These are phyloP conservation scores for Camelus dromedarius DNA, from an alignment of 2,113 vertebrate genomes.

Conservation along the genomic window DNA sequence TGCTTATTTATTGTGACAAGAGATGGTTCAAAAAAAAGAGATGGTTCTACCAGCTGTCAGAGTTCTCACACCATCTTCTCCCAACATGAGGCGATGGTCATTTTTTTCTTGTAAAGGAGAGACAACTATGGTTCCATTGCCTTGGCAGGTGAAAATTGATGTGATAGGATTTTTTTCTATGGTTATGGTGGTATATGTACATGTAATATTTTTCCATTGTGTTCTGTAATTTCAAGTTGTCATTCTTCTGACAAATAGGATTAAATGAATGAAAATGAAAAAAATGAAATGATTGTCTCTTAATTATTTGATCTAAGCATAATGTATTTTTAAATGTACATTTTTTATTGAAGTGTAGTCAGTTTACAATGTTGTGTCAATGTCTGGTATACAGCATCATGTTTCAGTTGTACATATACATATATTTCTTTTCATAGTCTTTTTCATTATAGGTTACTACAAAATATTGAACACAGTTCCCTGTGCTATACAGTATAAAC, in stretches of 20 bases:
- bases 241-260: not conserved
- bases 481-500: too few relatives aligned
- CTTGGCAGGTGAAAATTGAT: constrained; percentile 18
- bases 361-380: too few relatives aligned
- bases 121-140: not conserved
- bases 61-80: not conserved
- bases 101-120: constrained; percentile 42
- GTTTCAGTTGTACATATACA: too few relatives aligned
- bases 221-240: constrained; percentile 11
- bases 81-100: not conserved
- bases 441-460: too few relatives aligned
- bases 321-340: not conserved
- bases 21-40: not conserved
- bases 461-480: too few relatives aligned
- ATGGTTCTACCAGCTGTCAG: not conserved
- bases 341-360: too few relatives aligned
- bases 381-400: too few relatives aligned
- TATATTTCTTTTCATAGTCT: too few relatives aligned
- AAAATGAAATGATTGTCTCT: constrained; percentile 8
- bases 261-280: not conserved
- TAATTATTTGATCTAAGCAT: constrained; percentile 14
- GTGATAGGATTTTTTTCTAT: not conserved
- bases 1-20: not conserved
- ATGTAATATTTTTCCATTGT: not conserved
- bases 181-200: not conserved